These are phyloP conservation scores for Chaetoderma sp. DNA, from an alignment of 2,888 invertebrate species.

Conservation along the genomic window DNA sequence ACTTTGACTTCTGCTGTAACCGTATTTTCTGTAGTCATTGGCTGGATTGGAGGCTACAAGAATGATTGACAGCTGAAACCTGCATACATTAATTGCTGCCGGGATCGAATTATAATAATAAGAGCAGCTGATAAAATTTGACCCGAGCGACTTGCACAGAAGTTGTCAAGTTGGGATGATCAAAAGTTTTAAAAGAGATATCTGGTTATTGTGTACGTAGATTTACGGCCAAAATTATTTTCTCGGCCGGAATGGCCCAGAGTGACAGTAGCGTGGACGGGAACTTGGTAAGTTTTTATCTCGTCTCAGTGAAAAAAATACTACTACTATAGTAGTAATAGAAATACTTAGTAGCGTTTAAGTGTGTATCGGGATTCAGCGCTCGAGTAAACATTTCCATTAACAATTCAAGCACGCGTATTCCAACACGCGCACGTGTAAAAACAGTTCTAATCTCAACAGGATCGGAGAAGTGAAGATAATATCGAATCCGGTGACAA, in stretches of 20 bases:
- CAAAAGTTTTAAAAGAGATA: constrained; percentile 9
- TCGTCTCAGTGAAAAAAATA: too few species aligned
- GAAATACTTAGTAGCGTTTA: neutral
- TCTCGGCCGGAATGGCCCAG: constrained; percentile 27
- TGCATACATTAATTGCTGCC: constrained; percentile 6
- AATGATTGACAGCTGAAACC: too few species aligned
- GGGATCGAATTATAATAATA: constrained; percentile 12
- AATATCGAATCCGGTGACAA: too few species aligned
- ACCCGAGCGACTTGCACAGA: constrained; percentile 29
- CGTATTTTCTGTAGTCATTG: too few species aligned
- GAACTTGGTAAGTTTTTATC: constrained; percentile 36
- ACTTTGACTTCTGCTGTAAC: too few species aligned
- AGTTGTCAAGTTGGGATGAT: constrained; percentile 9
- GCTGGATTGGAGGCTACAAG: too few species aligned
- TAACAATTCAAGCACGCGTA: too few species aligned
- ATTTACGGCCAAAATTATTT: constrained; percentile 1
- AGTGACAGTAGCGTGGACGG: constrained; percentile 29
- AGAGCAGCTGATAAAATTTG: constrained; percentile 29
- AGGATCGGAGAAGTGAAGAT: too few species aligned
- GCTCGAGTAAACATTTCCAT: too few species aligned
- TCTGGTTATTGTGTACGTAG: constrained; percentile 3
- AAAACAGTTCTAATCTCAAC: too few species aligned
- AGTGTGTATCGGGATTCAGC: too few species aligned
- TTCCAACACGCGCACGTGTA: too few species aligned
- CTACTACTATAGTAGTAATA: neutral